Evolutionary conservation across 2,797 vertebrate species (phyloP).

Genomic region (Falco naumanni): DNA sequence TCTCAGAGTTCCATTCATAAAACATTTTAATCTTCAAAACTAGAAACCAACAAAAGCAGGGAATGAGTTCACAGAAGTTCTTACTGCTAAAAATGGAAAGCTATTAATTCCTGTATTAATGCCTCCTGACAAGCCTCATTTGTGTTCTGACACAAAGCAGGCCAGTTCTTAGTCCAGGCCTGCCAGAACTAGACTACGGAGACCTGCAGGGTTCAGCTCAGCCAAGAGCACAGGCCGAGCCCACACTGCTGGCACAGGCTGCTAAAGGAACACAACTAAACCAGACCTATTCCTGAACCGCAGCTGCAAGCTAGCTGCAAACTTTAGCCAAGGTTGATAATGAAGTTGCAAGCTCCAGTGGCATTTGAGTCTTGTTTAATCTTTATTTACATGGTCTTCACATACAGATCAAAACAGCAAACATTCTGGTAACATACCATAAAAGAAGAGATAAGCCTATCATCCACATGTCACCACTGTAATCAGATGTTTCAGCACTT

Average conservation of each 20-base stretch:
- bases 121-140: neutral
- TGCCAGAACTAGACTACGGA: neutral
- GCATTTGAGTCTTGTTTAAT: neutral
- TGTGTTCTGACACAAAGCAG: neutral
- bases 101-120: conserved; percentile 29
- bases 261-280: neutral
- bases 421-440: neutral
- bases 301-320: neutral
- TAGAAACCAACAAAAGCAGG: neutral
- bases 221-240: neutral
- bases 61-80: neutral
- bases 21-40: neutral
- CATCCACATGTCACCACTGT: neutral
- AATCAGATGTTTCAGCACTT: conserved; percentile 21
- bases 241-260: neutral
- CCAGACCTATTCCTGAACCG: neutral
- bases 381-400: neutral
- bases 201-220: neutral
- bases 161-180: neutral
- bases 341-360: neutral
- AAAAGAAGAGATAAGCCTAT: neutral
- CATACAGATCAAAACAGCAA: neutral
- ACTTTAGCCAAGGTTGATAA: neutral
- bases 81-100: conserved; percentile 34
- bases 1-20: neutral